Conservation (phyloP, 1,140 invertebrate species). For the Caenorhabditis latens region DNA sequence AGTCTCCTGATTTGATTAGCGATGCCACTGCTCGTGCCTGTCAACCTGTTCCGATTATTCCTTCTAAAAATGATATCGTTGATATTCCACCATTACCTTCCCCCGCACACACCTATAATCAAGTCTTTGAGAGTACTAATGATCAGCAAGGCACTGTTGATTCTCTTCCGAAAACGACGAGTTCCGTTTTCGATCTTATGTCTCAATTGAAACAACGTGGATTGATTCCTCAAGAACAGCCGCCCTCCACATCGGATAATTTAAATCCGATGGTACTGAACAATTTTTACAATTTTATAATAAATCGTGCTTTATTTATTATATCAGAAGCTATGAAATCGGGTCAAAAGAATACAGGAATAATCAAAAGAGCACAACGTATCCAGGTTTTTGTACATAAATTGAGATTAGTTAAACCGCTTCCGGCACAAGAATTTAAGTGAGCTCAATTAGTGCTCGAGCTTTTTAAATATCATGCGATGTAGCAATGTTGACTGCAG, state of each 20-base stretch:
- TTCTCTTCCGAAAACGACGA: too few relatives aligned
- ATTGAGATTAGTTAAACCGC: too few relatives aligned
- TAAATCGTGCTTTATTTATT: not conserved
- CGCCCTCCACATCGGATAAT: not conserved
- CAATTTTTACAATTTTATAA: conserved; percentile 16
- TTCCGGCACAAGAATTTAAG: too few relatives aligned
- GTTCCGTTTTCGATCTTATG: conserved; percentile 13
- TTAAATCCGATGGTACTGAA: conserved; percentile 33
- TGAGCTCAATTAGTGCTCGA: too few relatives aligned
- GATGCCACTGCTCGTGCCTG: not conserved
- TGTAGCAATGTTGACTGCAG: too few relatives aligned
- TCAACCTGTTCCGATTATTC: not conserved
- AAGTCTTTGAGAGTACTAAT: conserved; percentile 11
- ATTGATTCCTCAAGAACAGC: not conserved
- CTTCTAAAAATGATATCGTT: not conserved
- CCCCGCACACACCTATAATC: not conserved
- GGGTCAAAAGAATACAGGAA: not conserved
- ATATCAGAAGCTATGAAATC: not conserved
- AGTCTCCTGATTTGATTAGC: not conserved
- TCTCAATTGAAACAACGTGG: conserved; percentile 15
- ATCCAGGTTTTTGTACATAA: too few relatives aligned
- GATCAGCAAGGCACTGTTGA: not conserved
- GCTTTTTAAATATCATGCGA: too few relatives aligned
- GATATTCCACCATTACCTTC: not conserved
- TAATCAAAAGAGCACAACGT: not conserved